These are phyloP conservation scores for Cryptus viduatorius DNA, from an alignment of 2,888 invertebrate genomes.

Conservation along the genomic window DNA sequence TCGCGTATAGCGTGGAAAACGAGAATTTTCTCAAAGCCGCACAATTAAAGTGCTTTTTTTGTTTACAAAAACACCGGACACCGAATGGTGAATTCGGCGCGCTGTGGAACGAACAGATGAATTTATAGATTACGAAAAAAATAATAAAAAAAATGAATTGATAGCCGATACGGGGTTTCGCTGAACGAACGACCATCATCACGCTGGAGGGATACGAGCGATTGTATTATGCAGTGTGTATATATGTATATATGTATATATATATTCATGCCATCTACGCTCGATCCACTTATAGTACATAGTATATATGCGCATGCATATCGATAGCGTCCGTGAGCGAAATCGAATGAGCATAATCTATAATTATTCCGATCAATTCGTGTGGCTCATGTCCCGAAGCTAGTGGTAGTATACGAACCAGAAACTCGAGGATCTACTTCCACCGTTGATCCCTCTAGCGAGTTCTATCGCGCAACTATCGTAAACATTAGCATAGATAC, in stretches of 20 bases:
- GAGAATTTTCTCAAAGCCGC: neutral
- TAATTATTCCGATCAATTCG: constrained; percentile 70
- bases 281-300: constrained; percentile 4
- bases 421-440: constrained; percentile 39
- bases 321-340: constrained; percentile 21
- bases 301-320: constrained; percentile 20
- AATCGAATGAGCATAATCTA: constrained; percentile 64
- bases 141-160: constrained; percentile 21
- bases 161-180: constrained; percentile 20
- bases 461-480: constrained; percentile 43
- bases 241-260: constrained; percentile 17
- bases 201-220: constrained; percentile 12
- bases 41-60: neutral
- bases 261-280: neutral
- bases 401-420: constrained; percentile 33
- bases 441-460: constrained; percentile 21
- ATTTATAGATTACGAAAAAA: constrained; percentile 44
- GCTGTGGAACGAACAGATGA: neutral
- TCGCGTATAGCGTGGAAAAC: neutral
- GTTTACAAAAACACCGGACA: neutral
- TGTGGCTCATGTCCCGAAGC: constrained; percentile 41
- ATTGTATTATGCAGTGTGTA: constrained; percentile 28
- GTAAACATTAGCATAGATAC: constrained; percentile 67
- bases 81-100: neutral
- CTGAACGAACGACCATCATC: constrained; percentile 7